These are phyloP conservation scores for Plusia festucae DNA, from an alignment of 2,888 invertebrate genomes.

Conservation along the genomic window DNA sequence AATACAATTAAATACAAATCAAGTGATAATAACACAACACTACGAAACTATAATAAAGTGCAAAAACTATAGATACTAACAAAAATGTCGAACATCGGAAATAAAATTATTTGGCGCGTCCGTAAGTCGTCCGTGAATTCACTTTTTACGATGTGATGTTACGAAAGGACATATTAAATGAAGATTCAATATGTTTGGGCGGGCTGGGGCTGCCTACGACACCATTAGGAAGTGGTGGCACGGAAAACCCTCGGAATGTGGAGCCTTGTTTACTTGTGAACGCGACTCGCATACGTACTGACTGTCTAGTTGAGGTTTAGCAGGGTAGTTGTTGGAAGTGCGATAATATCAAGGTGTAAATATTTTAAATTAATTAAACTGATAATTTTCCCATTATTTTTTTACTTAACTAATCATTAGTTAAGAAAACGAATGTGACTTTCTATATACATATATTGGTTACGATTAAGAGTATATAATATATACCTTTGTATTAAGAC, in stretches of 20 bases:
- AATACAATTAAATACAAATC: background rate
- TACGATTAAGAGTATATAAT: no score
- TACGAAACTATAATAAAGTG: conserved; percentile 27
- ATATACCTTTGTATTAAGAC: no score
- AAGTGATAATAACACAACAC: background rate
- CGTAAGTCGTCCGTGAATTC: conserved; percentile 67
- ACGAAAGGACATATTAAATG: conserved; percentile 80
- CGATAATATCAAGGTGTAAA: no score
- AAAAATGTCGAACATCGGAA: conserved; percentile 54
- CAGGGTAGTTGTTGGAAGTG: no score
- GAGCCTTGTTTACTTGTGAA: conserved; percentile 67
- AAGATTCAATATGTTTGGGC: conserved; percentile 84
- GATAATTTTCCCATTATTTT: no score
- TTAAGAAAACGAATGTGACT: no score
- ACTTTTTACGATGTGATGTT: conserved; percentile 71
- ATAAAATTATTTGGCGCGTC: conserved; percentile 59
- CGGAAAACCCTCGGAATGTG: conserved; percentile 83
- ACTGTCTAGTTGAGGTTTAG: background rate
- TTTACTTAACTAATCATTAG: no score
- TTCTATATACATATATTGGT: no score
- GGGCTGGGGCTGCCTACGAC: conserved; percentile 71
- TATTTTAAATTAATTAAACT: no score
- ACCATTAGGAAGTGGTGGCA: conserved; percentile 86
- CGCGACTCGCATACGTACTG: conserved; percentile 36
- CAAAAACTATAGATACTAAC: conserved; percentile 31